Evolutionary conservation across 1,140 invertebrate species (phyloP), one percentile per base, ranked within the genome.

Genomic region (Cydia fagiglandana): DNA sequence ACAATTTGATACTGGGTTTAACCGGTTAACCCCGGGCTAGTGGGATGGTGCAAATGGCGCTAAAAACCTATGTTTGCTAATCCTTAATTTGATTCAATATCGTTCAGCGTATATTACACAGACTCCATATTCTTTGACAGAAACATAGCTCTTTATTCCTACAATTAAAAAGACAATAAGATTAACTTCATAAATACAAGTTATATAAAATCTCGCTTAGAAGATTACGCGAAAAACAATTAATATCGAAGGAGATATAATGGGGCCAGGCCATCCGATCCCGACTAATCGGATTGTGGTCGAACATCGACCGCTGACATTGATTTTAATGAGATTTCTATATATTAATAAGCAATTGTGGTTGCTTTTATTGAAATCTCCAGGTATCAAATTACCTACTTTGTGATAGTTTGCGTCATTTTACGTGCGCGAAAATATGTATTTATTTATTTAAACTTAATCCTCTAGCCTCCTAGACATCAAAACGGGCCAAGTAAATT

Each of bases 211-310:
- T 85, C 83, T 79, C 75, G 20, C 41, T 64, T 64, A 75, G 74
- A 77, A 80, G 77, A 83, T 81, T 84, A 84, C 82, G 84, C 81
- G 78, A 77, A 83, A 83, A 87, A 84, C 87, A 91, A 91, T 91
- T 91, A 91, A 89, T 91, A 90, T 83, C 76, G 80, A 77, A 78
- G 80, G 64, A 79, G 80, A 74, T 81, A 84, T 90, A 88, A 90
- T 89, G 85, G 86, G 77, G 85, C 83, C 84, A 83, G 80, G 68
- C 79, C 90, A 90, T 90, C 90, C 90, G 90, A 91, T 91, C 90
- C 86, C 83, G 75, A 76, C 78, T 91, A 91, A 91, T 90, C 88
- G 79, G 90, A 90, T 91, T 90, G 88, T 81, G 88, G 90, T 91
- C 90, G 88, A 90, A 83, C 83, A 84, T 83, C 76, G 84, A 64